Evolutionary conservation across 1,140 invertebrate species (phyloP), one percentile per base, ranked within the genome.

Genomic region (Heliconius congener): DNA sequence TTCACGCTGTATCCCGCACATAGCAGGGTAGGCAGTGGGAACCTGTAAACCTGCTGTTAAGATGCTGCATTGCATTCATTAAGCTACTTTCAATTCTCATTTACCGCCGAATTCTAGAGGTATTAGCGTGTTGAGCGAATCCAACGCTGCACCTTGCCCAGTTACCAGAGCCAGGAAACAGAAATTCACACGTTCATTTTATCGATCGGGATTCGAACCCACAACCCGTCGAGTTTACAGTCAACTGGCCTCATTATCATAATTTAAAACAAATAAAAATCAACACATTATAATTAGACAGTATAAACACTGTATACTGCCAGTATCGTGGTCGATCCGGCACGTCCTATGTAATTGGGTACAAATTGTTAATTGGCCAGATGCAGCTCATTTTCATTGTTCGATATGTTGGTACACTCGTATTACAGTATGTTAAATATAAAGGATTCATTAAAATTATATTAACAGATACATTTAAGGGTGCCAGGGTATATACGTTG

Each of bases 311-410:
- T 13, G 42, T 42, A n/a, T 8, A 73, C 42, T 39, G 34, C 42
- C 71, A 23, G 42, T 16, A 34, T 73, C 42, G 71, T 34, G 71
- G 71, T 73, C 71, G 37, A 73, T 73, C 42, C 71, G 11, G 23
- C 71, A 73, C 71, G 71, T 73, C 42, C 71, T 37, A 60, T 60
- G 37, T 73, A 73, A 73, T 73, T 73, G 55, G 18, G 37, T 73
- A 73, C 71, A 73, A 73, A 73, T 46, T 73, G 71, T 42, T 73
- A 73, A 73, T 73, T 73, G 42, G 19, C 34, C 71, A 73, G 71
- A 6, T 37, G 19, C 71, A 42, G 71, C 39, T 73, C 71, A 73
- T 73, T 73, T 73, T 23, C 71, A 73, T 73, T 73, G 71, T 73
- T 2, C 55, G 55, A 60, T 60, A 60, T 23, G 8, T 60, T 60